Evolutionary conservation across 2,797 vertebrate genomes (phyloP), one percentile per base, ranked within the genome.

Genomic region (Lepidocolaptes lacrymiger): DNA sequence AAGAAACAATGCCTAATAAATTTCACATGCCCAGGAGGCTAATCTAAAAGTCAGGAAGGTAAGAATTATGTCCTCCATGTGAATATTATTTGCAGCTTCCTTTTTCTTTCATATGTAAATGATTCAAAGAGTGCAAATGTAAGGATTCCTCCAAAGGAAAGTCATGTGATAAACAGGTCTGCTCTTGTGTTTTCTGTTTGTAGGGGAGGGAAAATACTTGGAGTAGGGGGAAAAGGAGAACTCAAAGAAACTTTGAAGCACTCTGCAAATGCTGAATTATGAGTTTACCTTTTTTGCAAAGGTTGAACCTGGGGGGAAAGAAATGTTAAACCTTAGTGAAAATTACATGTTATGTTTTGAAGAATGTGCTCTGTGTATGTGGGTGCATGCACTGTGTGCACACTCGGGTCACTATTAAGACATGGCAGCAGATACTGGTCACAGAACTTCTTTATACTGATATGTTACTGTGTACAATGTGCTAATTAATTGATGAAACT

Each of bases 111-210:
- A 39, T 44, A 44, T 2, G 0, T 23, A 44, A 79, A 41, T 26
- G 18, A 32, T 86, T 88, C 12, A 26, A 85, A 63, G 48, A 69
- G 43, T 77, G 66, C 55, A 89, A 75, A 84, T 75, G 12, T 48
- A 54, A 81, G 58, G 69, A 85, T 87, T 91, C 46, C 41, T 85
- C 62, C 66, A 52, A 68, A 78, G 58, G 64, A 88, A 72, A 28
- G 67, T 84, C 89, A 89, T 90, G 83, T 93, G 92, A 91, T 84
- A 59, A 94, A 66, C 91, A 90, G 44, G 91, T 94, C 67, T 92
- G 59, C 93, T 97, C 93, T 88, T 96, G 94, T 66, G 62, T 73
- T 91, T 89, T 89, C 76, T 88, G 36, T 89, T 92, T 86, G 66
- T 68, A 84, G 67, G 63, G 43, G 34, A 90, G 43, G 69, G 44